These are phyloP conservation scores for Tetrapedia diversipes DNA, from an alignment of 2,888 invertebrate genomes.

Conservation along the genomic window DNA sequence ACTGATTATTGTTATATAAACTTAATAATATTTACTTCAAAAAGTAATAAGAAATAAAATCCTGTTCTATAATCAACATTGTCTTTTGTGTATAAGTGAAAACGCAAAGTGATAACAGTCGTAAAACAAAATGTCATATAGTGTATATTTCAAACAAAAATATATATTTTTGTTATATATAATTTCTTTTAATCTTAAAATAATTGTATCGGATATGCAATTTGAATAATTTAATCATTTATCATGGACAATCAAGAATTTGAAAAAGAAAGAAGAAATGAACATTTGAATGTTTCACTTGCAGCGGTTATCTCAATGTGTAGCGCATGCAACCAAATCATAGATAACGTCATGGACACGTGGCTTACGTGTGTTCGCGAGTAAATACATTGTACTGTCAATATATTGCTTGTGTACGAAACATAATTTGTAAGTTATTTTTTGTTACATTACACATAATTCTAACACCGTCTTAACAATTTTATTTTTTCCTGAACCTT, in stretches of 20 bases:
- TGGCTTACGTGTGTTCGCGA: constrained; percentile 51
- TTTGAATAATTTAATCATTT: not conserved
- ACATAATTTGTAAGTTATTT: not conserved
- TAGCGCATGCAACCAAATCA: constrained; percentile 37
- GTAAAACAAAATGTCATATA: constrained; percentile 28
- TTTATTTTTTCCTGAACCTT: not conserved
- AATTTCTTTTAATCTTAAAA: not conserved
- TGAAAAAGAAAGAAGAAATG: not conserved
- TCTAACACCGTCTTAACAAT: not conserved
- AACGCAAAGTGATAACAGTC: not conserved
- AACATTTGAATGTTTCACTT: constrained; percentile 14
- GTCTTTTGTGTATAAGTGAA: not conserved
- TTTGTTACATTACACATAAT: not conserved
- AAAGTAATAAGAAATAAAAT: not conserved
- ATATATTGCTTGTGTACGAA: not conserved
- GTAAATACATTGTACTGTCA: not conserved
- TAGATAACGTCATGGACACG: constrained; percentile 51
- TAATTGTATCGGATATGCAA: not conserved
- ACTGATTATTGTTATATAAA: not conserved
- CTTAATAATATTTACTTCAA: not conserved
- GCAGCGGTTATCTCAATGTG: not conserved
- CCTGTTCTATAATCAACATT: constrained; percentile 3
- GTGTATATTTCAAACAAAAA: not conserved
- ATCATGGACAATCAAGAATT: not conserved
- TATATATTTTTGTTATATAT: not conserved